Evolutionary conservation across 1,140 invertebrate species (phyloP).

Genomic region (Anagrus nilaparvatae): DNA sequence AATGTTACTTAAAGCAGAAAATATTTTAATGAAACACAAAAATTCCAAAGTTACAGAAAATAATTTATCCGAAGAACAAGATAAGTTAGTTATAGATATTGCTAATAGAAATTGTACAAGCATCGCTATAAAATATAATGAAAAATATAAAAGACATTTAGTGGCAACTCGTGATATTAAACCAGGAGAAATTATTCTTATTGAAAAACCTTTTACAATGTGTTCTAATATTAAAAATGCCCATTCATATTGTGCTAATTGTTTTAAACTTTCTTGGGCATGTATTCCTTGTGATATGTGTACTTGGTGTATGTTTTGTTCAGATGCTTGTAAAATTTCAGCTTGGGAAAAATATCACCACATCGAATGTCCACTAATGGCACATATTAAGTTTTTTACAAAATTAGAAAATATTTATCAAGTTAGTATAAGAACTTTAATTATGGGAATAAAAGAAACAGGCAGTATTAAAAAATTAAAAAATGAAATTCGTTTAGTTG

Average conservation of each 20-base stretch:
- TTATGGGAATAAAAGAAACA: slow-evolving; percentile 46
- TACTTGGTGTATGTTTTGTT: slow-evolving; percentile 58
- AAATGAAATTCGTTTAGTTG: slow-evolving; percentile 34
- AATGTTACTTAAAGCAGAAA: no score
- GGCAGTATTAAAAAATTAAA: slow-evolving; percentile 38
- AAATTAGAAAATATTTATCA: neutral
- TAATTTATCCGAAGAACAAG: no score
- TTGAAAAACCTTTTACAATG: slow-evolving; percentile 64
- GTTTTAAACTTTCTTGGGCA: slow-evolving; percentile 48
- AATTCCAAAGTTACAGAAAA: no score
- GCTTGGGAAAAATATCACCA: slow-evolving; percentile 57
- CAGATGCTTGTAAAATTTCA: slow-evolving; percentile 48
- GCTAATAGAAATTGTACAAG: no score
- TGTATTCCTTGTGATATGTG: slow-evolving; percentile 55
- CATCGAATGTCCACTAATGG: slow-evolving; percentile 63
- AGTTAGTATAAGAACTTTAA: slow-evolving; percentile 52
- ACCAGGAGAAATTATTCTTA: slow-evolving; percentile 62
- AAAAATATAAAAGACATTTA: slow-evolving; percentile 50
- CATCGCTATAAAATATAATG: slow-evolving; percentile 35
- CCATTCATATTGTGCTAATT: slow-evolving; percentile 60
- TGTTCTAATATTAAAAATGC: slow-evolving; percentile 49
- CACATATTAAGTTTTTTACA: slow-evolving; percentile 23
- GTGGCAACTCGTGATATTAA: slow-evolving; percentile 50
- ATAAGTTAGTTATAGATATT: no score
- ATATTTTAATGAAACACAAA: no score